Evolutionary conservation across 2,888 invertebrate species (phyloP).

Genomic region (Hemistola chrysoprasaria): DNA sequence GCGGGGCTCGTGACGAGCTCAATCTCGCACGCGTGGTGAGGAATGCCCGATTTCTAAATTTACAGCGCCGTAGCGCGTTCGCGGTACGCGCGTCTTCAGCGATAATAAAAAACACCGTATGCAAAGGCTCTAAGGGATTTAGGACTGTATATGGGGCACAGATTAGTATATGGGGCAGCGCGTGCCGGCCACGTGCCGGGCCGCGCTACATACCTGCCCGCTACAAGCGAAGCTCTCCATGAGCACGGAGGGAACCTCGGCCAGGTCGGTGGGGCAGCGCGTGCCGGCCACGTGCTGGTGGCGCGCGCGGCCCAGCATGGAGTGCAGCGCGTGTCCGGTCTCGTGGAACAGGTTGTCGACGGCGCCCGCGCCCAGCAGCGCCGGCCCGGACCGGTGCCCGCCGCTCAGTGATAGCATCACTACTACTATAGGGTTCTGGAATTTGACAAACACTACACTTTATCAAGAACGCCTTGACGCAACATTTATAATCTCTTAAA

Average conservation of each 20-base stretch:
- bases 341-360: slow-evolving; percentile 99
- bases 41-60: too few relatives aligned
- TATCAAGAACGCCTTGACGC: too few relatives aligned
- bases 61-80: too few relatives aligned
- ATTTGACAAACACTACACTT: slow-evolving; percentile 11
- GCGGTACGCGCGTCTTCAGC: too few relatives aligned
- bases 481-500: too few relatives aligned
- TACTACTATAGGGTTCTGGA: slow-evolving; percentile 93
- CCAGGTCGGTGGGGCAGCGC: slow-evolving; percentile 97
- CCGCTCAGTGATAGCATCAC: slow-evolving; percentile 93
- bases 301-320: slow-evolving; percentile 95
- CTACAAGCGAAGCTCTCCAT: slow-evolving; percentile 99
- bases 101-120: too few relatives aligned
- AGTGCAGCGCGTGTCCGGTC: slow-evolving; percentile 99
- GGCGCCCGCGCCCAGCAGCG: slow-evolving; percentile 90
- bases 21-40: too few relatives aligned
- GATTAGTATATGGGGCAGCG: too few relatives aligned
- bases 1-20: too few relatives aligned
- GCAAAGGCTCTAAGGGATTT: too few relatives aligned
- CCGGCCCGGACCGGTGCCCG: slow-evolving; percentile 86
- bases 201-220: slow-evolving; percentile 82
- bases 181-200: too few relatives aligned
- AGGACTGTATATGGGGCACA: too few relatives aligned
- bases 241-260: slow-evolving; percentile 98
- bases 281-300: slow-evolving; percentile 99